Evolutionary conservation across 53 echinoderm and acorn worm genomes (phyloP), one percentile per base, ranked within the genome.

Genomic region (Actinopyga echinites): DNA sequence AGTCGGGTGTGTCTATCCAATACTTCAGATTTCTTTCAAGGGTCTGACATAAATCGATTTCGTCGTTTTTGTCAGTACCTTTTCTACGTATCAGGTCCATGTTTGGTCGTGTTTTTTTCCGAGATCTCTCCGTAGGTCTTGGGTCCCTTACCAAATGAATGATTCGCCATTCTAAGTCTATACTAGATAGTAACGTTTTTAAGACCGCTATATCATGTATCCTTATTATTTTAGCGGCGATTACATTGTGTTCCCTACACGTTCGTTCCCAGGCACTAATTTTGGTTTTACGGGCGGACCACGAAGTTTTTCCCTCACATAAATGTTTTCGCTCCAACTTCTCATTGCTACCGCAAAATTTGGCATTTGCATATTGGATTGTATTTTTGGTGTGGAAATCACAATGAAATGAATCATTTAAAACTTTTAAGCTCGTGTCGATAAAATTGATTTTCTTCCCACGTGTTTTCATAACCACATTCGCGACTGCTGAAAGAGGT

Each of bases 91-190:
- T 56, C 13, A 84, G 74, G 20, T 91, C 82, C 7, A 38, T 3
- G 69, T 91, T 91, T 6, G 25, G 30, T 56, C 79, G 64, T 1
- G 74, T 80, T 34, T 30, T 84, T 15, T 0, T 38, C 38, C 91
- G 79, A 35, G 91, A 91, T 33, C 68, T 42, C 83, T 88, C 84
- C 26, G 78, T 80, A 0, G 56, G 87, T 24, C 91, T 44, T 58
- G 91, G 91, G 59, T 91, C 91, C 9, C 91, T 79, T 12, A 91
- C 91, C 3, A 91, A 74, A 49, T 91, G 91, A 8, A 91, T 79
- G 35, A 87, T 84, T 43, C 78, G 78, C n/a, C 79, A 13, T 22
- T 87, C 75, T 1, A 66, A 24, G 6, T 57, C 56, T 15, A 45
- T 52, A 21, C 4, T 30, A 15, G 30, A 56, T 21, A 87, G 8